Evolutionary conservation across 2,797 vertebrate species (phyloP), one percentile per base, ranked within the genome.

Genomic region (Pseudochirops corinnae): DNA sequence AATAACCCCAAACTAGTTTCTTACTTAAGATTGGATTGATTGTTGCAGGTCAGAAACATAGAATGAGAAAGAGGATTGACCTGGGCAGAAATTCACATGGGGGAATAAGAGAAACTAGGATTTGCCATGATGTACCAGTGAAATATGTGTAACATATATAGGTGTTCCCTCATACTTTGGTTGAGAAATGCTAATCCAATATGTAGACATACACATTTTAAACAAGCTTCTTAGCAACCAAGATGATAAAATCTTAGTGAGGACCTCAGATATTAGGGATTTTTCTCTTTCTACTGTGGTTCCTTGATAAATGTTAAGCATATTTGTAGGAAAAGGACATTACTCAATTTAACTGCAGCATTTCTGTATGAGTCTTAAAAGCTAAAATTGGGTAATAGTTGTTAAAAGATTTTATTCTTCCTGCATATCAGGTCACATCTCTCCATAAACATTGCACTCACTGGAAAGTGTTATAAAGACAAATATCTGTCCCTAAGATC

Each of bases 351-450:
- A 93, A 93, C 92, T 97, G 24, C 4, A 94, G 14, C 92, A 60
- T 60, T 87, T 46, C 52, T 97, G 4, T 96, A 4, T 90, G 97
- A 55, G 14, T 96, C 91, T 95, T 92, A 56, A 95, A 97, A 96
- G 39, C 10, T 94, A 92, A 94, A 95, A 92, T 39, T 50, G 1
- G 28, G 57, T 93, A 96, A 96, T 62, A 95, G 0, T 93, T 96
- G 52, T 91, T 93, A 57, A 74, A 96, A 56, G 90, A 90, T 93
- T 94, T 97, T 16, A 92, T 95, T 93, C 95, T 97, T 55, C 95
- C 97, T 94, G 90, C 53, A 29, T 97, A n/a, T 96, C 92, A 95
- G 92, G n/a, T 29, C 93, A 67, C 57, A 33, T 94, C 13, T 95
- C 55, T 95, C 91, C 94, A 94, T 21, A 93, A 94, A 7, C 28